Evolutionary conservation across 2,113 vertebrate genomes (phyloP).

Genomic region (Sinocyclocheilus grahami): DNA sequence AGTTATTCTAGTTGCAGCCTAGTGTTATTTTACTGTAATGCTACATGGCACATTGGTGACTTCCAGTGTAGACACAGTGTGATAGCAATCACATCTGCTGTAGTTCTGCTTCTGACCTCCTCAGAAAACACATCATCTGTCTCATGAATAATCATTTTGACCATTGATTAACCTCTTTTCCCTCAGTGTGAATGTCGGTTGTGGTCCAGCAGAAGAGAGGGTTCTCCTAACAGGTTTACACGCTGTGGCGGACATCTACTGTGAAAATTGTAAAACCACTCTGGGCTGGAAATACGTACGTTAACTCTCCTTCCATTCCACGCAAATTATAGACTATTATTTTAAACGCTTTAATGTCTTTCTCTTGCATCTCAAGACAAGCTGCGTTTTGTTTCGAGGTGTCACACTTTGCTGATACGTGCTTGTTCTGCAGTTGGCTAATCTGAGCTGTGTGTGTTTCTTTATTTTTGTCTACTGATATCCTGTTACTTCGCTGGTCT

Average conservation of each 20-base stretch:
- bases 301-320: conserved; percentile 31
- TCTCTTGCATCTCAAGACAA: not conserved
- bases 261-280: conserved; percentile 74
- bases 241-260: conserved; percentile 98
- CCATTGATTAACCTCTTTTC: conserved; percentile 19
- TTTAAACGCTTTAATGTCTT: not conserved
- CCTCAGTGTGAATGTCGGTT: conserved; percentile 95
- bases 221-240: conserved; percentile 98
- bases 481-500: conserved; percentile 43
- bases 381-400: not conserved
- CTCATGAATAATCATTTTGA: conserved; percentile 1
- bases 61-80: not conserved
- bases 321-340: not conserved
- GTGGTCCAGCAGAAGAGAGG: conserved; percentile 95
- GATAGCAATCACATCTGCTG: no score
- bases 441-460: conserved; percentile 39
- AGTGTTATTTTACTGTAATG: no score
- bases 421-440: conserved; percentile 24
- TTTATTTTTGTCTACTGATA: conserved; percentile 54
- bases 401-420: not conserved
- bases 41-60: no score
- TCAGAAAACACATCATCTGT: not conserved
- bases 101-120: not conserved
- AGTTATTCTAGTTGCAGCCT: not conserved
- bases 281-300: conserved; percentile 99